These are phyloP conservation scores for Eremophila alpestris DNA, from an alignment of 2,797 vertebrate species.

Conservation along the genomic window DNA sequence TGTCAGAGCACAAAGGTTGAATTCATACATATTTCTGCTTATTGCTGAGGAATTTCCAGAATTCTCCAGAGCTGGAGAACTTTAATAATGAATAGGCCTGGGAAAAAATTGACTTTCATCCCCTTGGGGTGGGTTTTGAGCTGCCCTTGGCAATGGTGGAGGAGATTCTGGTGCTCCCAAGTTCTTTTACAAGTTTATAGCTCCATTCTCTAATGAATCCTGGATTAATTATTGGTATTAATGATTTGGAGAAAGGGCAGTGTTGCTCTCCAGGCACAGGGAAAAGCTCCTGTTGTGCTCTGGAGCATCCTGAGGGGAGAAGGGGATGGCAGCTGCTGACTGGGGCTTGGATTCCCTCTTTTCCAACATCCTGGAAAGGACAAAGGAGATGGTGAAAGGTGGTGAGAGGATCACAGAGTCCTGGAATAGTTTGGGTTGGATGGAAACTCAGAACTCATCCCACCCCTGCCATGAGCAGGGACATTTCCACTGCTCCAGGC, in stretches of 20 bases:
- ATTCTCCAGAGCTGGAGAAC: neutral
- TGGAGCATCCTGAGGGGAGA: neutral
- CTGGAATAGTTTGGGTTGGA: neutral
- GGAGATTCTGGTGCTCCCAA: neutral
- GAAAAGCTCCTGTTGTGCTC: neutral
- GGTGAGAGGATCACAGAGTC: neutral
- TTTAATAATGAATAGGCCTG: neutral
- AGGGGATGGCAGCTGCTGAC: neutral
- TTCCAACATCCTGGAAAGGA: neutral
- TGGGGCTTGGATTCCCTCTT: neutral
- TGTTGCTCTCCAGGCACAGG: neutral
- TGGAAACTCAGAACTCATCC: neutral
- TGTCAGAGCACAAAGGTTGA: neutral
- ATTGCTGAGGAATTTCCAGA: neutral
- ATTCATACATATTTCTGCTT: neutral
- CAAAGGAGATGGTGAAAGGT: neutral
- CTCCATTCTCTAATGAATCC: neutral
- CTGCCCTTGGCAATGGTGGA: rapidly evolving
- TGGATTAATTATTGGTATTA: neutral
- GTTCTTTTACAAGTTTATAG: neutral
- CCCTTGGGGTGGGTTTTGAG: neutral
- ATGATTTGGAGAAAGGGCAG: neutral
- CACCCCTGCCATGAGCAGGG: neutral
- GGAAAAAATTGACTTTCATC: neutral
- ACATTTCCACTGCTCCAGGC: neutral